phyloP scores from a whole-genome alignment of 2,888 invertebrate species.

The Drosophila flavopinicola region DNA sequence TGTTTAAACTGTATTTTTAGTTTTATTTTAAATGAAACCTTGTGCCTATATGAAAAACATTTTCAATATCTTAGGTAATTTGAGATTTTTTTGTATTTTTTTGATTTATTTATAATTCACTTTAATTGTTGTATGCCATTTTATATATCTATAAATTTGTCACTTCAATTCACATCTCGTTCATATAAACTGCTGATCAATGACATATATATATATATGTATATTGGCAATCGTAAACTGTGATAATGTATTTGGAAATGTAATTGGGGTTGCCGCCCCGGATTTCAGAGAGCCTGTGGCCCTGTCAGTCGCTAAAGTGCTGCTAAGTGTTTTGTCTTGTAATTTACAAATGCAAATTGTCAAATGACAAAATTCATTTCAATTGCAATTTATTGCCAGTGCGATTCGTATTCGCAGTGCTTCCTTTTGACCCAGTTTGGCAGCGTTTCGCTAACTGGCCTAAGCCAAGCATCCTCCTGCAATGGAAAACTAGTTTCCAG shows the following conservation, averaged over 20 bases:
- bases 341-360: conserved; percentile 72
- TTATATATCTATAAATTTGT: too few relatives aligned
- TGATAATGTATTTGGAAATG: conserved; percentile 35
- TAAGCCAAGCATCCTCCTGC: conserved; percentile 38
- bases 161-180: conserved; percentile 20
- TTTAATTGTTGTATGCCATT: too few relatives aligned
- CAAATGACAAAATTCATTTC: conserved; percentile 71
- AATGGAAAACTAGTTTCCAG: conserved; percentile 52
- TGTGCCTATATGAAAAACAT: too few relatives aligned
- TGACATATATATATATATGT: too few relatives aligned
- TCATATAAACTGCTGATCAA: conserved; percentile 43
- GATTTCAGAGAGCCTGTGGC: conserved; percentile 37
- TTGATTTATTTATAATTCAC: too few relatives aligned
- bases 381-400: conserved; percentile 65
- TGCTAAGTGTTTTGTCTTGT: conserved; percentile 76
- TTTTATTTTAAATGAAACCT: neutral
- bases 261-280: conserved; percentile 46
- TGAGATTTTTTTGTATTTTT: too few relatives aligned
- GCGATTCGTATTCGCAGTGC: conserved; percentile 59
- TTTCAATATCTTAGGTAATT: too few relatives aligned
- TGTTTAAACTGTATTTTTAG: too few relatives aligned
- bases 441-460: conserved; percentile 23
- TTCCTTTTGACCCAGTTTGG: conserved; percentile 65
- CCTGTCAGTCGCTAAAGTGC: conserved; percentile 56
- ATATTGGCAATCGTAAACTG: conserved; percentile 31